Conservation (phyloP, 2,888 invertebrate genomes). For the Baronia brevicornis region DNA sequence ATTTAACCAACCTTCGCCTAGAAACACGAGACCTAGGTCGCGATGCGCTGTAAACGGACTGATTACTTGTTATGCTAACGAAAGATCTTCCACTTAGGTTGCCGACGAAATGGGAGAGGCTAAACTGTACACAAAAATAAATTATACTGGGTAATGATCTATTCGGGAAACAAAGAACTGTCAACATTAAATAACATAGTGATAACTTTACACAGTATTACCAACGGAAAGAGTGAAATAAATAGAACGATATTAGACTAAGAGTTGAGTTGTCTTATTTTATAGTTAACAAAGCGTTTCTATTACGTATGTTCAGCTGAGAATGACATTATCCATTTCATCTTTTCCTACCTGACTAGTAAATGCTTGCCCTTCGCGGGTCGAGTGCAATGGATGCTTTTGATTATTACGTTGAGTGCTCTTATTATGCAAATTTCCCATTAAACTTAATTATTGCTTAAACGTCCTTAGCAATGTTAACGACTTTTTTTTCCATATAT, state of each 20-base stretch:
- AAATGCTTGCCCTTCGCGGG: slow-evolving; percentile 58
- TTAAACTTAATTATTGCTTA: slow-evolving; percentile 40
- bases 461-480: slow-evolving; percentile 3
- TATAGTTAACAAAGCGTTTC: slow-evolving; percentile 42
- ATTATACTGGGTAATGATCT: slow-evolving; percentile 20
- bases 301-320: slow-evolving; percentile 69
- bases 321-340: slow-evolving; percentile 70
- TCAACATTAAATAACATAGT: slow-evolving; percentile 27
- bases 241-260: slow-evolving; percentile 20
- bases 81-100: slow-evolving; percentile 78
- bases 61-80: slow-evolving; percentile 75
- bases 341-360: slow-evolving; percentile 63
- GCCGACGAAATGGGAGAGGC: slow-evolving; percentile 74
- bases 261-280: slow-evolving; percentile 28
- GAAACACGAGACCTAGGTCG: slow-evolving; percentile 81
- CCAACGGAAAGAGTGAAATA: slow-evolving; percentile 21
- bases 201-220: slow-evolving; percentile 31
- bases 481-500: slow-evolving; percentile 10
- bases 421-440: slow-evolving; percentile 67
- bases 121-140: slow-evolving; percentile 67
- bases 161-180: slow-evolving; percentile 34
- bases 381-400: slow-evolving; percentile 43
- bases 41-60: slow-evolving; percentile 76
- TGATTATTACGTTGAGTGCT: slow-evolving; percentile 41
- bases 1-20: slow-evolving; percentile 75